Evolutionary conservation across 2,797 vertebrate genomes (phyloP).

Genomic region (Champsocephalus esox): DNA sequence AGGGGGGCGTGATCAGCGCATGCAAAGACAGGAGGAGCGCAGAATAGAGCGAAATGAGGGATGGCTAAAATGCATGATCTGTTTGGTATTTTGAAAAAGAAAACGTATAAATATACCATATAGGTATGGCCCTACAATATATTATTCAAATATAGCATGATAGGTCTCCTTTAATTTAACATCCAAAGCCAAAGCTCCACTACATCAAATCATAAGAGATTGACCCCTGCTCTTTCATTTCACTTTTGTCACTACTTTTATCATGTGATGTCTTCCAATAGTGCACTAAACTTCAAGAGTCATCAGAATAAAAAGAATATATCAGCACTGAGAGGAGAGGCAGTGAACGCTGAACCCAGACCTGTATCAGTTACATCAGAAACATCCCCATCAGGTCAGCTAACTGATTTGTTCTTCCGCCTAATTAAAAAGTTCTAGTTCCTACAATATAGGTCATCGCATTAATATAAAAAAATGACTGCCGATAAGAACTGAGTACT

Average conservation of each 20-base stretch:
- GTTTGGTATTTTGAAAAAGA: too few relatives aligned
- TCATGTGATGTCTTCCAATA: constrained; percentile 4
- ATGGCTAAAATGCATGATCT: too few relatives aligned
- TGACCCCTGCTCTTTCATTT: neutral
- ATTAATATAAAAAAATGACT: constrained; percentile 5
- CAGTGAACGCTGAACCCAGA: constrained; percentile 49
- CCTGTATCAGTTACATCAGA: constrained; percentile 45
- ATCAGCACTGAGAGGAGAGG: neutral
- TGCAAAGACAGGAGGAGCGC: too few relatives aligned
- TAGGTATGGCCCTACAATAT: too few relatives aligned
- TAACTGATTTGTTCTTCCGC: neutral
- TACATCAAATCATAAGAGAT: neutral
- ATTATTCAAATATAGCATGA: too few relatives aligned
- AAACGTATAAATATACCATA: too few relatives aligned
- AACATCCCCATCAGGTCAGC: neutral
- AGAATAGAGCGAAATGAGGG: too few relatives aligned
- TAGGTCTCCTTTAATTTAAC: neutral
- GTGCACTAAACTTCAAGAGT: neutral
- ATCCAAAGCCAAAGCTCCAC: neutral
- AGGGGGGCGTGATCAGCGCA: too few relatives aligned
- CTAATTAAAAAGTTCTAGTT: neutral
- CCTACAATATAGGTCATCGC: neutral
- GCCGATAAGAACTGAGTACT: too few relatives aligned
- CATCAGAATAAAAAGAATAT: neutral
- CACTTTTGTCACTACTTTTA: neutral